A percentile compares a stretch with the other conserved stretches of the same genome.
Evolutionary conservation across 2,113 vertebrate species (phyloP).

Genomic region (Zapornia atra): DNA sequence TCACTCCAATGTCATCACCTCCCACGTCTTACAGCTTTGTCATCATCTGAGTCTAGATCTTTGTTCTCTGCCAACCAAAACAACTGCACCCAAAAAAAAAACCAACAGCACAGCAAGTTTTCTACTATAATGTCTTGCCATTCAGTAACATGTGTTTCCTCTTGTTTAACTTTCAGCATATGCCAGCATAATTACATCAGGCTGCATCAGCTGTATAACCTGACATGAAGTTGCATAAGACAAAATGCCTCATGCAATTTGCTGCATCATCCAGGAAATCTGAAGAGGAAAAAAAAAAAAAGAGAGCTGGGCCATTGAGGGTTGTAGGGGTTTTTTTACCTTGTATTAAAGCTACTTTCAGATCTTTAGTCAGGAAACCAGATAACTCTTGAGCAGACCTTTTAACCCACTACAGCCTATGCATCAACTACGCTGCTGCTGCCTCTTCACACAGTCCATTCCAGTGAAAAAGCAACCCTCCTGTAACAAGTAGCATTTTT

Average conservation of each 20-base stretch:
- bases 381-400: neutral
- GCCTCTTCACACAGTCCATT: neutral
- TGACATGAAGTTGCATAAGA: conserved; percentile 38
- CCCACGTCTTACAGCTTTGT: neutral
- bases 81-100: neutral
- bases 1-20: neutral
- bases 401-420: neutral
- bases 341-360: neutral
- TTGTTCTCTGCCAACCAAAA: neutral
- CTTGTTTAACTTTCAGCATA: neutral
- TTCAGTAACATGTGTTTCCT: neutral
- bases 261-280: neutral
- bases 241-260: neutral
- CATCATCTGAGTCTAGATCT: neutral
- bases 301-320: too few relatives aligned
- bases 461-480: neutral
- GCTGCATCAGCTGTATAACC: neutral
- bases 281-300: neutral
- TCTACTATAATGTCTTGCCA: neutral
- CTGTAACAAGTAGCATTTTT: neutral
- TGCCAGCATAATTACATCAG: conserved; percentile 10
- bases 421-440: neutral
- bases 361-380: neutral
- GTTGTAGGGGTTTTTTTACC: neutral
- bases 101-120: neutral